These are phyloP conservation scores for Andinoacara biseriatus DNA, from an alignment of 2,113 vertebrate species.

Conservation along the genomic window DNA sequence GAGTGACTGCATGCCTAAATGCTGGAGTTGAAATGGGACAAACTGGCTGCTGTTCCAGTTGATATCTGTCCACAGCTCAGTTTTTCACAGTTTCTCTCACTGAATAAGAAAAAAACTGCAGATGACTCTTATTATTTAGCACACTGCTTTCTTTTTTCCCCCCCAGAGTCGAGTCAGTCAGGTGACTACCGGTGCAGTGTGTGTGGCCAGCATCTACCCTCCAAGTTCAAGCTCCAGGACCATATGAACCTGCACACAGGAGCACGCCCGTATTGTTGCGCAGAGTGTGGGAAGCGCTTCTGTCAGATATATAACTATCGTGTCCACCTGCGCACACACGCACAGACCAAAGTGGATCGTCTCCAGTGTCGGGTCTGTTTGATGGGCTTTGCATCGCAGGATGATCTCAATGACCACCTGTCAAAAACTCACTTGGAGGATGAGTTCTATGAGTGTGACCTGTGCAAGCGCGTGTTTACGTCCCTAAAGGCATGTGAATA, in stretches of 20 bases:
- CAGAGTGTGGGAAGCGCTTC: conserved; percentile 87
- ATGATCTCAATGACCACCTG: conserved; percentile 76
- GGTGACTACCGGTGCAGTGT: conserved; percentile 67
- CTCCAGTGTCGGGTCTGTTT: conserved; percentile 70
- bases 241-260: conserved; percentile 89
- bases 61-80: background rate
- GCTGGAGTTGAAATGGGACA: background rate
- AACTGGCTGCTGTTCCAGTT: background rate
- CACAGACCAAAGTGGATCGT: conserved; percentile 23
- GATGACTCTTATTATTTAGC: background rate
- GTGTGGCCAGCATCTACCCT: conserved; percentile 71
- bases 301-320: conserved; percentile 88
- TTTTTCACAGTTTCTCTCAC: background rate
- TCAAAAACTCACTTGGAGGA: conserved; percentile 72
- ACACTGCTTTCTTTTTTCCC: background rate
- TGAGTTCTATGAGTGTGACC: conserved; percentile 82
- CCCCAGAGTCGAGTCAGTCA: conserved; percentile 44
- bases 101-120: background rate
- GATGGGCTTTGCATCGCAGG: conserved; percentile 63
- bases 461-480: conserved; percentile 82
- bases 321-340: conserved; percentile 85
- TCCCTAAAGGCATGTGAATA: conserved; percentile 60
- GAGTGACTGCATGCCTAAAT: background rate
- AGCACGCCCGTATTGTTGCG: conserved; percentile 85
- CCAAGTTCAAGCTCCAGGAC: conserved; percentile 75